Evolutionary conservation across 2,113 vertebrate genomes (phyloP), one percentile per base, ranked within the genome.

Genomic region (Climacteris rufus): DNA sequence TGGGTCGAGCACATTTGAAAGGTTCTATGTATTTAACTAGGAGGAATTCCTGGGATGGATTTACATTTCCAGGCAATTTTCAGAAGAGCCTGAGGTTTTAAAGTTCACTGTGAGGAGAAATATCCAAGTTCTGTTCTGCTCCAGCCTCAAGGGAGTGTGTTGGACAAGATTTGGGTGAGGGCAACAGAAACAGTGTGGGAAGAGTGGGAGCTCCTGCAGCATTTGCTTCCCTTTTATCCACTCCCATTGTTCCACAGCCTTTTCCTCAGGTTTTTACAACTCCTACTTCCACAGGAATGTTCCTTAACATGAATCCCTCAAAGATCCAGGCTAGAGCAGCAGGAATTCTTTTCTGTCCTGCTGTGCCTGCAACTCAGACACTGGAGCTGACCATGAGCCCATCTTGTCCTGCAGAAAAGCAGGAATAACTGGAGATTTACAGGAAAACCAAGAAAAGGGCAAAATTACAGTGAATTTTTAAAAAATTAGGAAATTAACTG

Each of bases 61-160:
- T 85, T 33, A 49, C 31, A 24, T 37, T 85, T 59, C 61, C 44
- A 44, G 56, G 56, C 6, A 28, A 31, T 82, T 82, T 90, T 44
- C 28, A 19, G n/a, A 14, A 20, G 20, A 45, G 5, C 3, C 44
- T 31, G 25, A 70, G 22, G 20, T 25, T 30, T 50, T 6, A 11
- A n/a, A 24, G n/a, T 33, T 66, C 28, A 1, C 47, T 6, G 6
- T 16, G 57, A 37, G 39, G 28, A 9, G n/a, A 15, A 57, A n/a
- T 9, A 37, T 30, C 39, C 9, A 0, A 66, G 15, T 12, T 40
- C 6, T 1, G 2, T 5, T 44, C 14, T 0, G 1, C 16, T 65
- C 16, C 30, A 52, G 14, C 24, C 25, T 8, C 28, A 6, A 17
- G 5, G 4, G 13, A 49, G 18, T n/a, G n/a, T 54, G 13, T 37